Percentiles rank a stretch among this genome's conserved stretches.
Evolutionary conservation across 2,888 invertebrate species (phyloP).

Genomic region (Drosophila lacicola): DNA sequence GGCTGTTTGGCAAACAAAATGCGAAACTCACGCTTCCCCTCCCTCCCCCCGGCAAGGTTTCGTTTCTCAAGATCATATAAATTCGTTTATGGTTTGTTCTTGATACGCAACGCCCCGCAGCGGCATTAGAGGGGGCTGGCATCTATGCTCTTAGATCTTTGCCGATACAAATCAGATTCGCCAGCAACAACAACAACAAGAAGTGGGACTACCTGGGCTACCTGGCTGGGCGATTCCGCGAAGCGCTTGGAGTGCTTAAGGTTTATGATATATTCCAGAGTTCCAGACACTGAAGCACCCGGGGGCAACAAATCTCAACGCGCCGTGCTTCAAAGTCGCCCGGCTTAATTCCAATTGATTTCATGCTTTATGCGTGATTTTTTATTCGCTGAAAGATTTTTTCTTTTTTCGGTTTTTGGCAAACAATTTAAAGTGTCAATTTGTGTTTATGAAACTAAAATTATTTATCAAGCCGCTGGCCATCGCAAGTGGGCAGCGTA

Average conservation of each 20-base stretch:
- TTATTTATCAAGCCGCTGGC: constrained; percentile 69
- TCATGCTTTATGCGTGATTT: constrained; percentile 37
- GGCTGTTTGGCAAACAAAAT: constrained; percentile 54
- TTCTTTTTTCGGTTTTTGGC: constrained; percentile 53
- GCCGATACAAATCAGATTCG: constrained; percentile 69
- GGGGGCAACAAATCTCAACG: constrained; percentile 46
- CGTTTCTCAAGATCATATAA: constrained; percentile 40
- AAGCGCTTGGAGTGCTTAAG: constrained; percentile 50
- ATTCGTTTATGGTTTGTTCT: constrained; percentile 38
- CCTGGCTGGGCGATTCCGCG: constrained; percentile 66
- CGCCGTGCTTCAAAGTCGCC: constrained; percentile 12
- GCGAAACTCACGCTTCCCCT: constrained; percentile 16
- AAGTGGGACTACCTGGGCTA: constrained; percentile 54
- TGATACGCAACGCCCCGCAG: constrained; percentile 33
- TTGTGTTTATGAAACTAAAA: constrained; percentile 76
- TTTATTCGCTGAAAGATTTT: neutral
- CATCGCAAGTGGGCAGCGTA: constrained; percentile 70
- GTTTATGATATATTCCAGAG: constrained; percentile 55
- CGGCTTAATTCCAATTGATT: constrained; percentile 73
- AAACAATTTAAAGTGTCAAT: constrained; percentile 76
- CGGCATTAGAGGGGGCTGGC: constrained; percentile 34
- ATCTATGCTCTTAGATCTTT: constrained; percentile 62
- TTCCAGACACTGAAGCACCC: constrained; percentile 21
- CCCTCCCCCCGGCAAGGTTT: constrained; percentile 13
- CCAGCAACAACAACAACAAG: constrained; percentile 29